Evolutionary conservation across 2,113 vertebrate genomes (phyloP).

Genomic region (Phylloscopus trochilus): DNA sequence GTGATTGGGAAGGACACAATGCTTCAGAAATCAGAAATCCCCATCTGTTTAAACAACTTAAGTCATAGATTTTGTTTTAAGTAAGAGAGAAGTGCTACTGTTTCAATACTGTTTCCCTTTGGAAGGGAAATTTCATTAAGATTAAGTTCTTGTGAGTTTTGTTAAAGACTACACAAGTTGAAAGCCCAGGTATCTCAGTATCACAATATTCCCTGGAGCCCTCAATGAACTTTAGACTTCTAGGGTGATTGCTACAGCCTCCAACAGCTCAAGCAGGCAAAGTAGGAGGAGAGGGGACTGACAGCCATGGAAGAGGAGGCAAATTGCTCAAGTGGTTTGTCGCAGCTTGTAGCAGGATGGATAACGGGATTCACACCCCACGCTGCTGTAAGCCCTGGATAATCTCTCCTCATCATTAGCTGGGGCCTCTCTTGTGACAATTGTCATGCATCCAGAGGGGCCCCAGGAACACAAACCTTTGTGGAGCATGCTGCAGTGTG

Average conservation of each 20-base stretch:
- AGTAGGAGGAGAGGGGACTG: not conserved
- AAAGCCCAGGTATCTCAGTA: not conserved
- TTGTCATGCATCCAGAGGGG: not conserved
- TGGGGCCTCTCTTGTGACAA: not conserved
- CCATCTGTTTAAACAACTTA: not conserved
- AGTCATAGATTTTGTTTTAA: not conserved
- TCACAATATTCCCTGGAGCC: not conserved
- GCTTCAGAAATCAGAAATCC: not conserved
- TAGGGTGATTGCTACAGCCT: not conserved
- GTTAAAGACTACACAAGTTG: not conserved
- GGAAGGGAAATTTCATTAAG: not conserved
- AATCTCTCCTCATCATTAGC: not conserved
- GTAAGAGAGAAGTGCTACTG: not conserved
- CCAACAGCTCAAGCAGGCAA: not conserved
- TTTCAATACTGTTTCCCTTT: not conserved
- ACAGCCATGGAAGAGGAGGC: not conserved
- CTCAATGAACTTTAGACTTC: not conserved
- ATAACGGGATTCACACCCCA: not conserved
- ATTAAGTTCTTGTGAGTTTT: not conserved
- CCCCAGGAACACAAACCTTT: conserved; percentile 70
- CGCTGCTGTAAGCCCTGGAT: not conserved
- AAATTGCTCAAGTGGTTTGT: not conserved
- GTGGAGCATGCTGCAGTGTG: conserved; percentile 75
- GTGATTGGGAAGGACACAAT: not conserved
- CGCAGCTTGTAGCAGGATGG: not conserved